Evolutionary conservation across 2,888 invertebrate species (phyloP).

Genomic region (Laothoe populi): DNA sequence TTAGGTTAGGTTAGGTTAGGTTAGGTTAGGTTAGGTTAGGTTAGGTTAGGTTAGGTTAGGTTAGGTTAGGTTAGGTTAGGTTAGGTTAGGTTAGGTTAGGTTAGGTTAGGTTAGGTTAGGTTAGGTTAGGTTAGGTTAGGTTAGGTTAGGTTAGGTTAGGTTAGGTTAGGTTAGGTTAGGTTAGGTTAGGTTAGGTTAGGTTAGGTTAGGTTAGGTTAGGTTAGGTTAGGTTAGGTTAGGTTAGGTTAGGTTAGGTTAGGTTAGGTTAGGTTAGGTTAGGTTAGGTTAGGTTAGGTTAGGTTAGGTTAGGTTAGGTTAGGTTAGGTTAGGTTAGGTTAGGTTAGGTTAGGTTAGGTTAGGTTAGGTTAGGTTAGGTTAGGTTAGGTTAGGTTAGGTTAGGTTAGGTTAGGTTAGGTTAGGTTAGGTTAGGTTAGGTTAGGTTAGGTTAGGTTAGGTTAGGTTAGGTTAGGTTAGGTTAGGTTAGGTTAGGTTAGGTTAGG

Average conservation of each 20-base stretch:
- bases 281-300: slow-evolving; percentile 32
- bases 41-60: no score
- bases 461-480: slow-evolving; percentile 38
- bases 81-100: slow-evolving; percentile 30
- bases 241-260: slow-evolving; percentile 32
- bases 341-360: slow-evolving; percentile 36
- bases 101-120: slow-evolving; percentile 30
- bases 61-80: slow-evolving; percentile 31
- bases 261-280: slow-evolving; percentile 33
- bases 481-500: slow-evolving; percentile 37
- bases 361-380: slow-evolving; percentile 36
- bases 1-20: no score
- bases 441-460: slow-evolving; percentile 39
- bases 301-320: slow-evolving; percentile 33
- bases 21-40: no score
- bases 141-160: slow-evolving; percentile 34
- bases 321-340: slow-evolving; percentile 34
- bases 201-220: slow-evolving; percentile 36
- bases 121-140: slow-evolving; percentile 36
- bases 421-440: slow-evolving; percentile 38
- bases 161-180: slow-evolving; percentile 34
- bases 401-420: slow-evolving; percentile 38
- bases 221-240: slow-evolving; percentile 36
- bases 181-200: slow-evolving; percentile 34
- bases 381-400: slow-evolving; percentile 36